phyloP scores from a whole-genome alignment of 2,888 invertebrate species.

The Stenurella melanura region DNA sequence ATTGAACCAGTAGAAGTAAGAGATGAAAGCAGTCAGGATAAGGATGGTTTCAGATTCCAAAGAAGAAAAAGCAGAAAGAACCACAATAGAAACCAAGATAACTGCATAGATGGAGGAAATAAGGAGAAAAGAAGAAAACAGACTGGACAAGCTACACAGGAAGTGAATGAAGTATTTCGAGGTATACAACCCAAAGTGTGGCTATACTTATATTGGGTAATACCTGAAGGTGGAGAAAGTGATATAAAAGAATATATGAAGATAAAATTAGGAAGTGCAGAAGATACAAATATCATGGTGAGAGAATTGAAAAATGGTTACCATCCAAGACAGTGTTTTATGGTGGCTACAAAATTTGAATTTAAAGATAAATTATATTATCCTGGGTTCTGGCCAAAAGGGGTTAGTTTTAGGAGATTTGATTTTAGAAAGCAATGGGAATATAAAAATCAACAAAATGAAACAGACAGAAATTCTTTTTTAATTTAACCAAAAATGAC shows the following conservation, averaged over 20 bases:
- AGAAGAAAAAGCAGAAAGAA: not conserved
- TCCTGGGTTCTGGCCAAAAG: slow-evolving; percentile 3
- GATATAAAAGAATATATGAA: not conserved
- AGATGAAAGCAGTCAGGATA: not conserved
- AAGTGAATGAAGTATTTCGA: not conserved
- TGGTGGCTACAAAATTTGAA: not conserved
- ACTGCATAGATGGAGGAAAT: not conserved
- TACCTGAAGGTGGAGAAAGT: not conserved
- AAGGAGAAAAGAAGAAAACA: not conserved
- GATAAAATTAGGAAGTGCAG: not conserved
- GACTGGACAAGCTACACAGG: not conserved
- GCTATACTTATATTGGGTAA: not conserved
- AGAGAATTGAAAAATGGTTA: slow-evolving; percentile 1
- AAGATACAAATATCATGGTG: not conserved
- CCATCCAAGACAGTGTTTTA: not conserved
- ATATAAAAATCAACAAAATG: no score
- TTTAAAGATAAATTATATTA: not conserved
- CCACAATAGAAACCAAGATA: not conserved
- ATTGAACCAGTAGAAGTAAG: no score
- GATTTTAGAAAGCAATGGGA: slow-evolving; percentile 3
- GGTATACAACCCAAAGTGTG: no score
- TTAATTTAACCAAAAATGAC: no score
- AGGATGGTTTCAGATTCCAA: slow-evolving; percentile 1
- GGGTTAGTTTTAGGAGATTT: not conserved
- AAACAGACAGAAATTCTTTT: no score